Conservation (phyloP, 1,140 invertebrate genomes). For the Tribolium castaneum region DNA sequence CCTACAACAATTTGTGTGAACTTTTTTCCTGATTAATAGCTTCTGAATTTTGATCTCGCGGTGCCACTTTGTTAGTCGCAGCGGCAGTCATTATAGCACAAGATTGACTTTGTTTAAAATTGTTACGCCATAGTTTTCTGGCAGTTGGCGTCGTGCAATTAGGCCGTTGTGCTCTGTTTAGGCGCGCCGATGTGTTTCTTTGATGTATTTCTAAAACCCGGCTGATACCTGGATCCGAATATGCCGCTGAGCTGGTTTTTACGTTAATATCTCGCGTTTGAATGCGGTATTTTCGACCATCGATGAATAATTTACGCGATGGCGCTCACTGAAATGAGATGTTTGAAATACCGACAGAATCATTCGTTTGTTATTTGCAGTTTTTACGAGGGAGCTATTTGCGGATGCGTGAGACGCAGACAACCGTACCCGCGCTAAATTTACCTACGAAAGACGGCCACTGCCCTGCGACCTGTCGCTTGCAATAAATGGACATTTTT, state of each 20-base stretch:
- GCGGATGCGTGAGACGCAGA: conserved; percentile 35
- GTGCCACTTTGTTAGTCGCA: not conserved
- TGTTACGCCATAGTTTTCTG: conserved; percentile 15
- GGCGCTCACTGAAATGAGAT: conserved; percentile 31
- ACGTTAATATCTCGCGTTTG: not conserved
- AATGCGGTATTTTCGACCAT: conserved; percentile 1
- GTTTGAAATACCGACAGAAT: conserved; percentile 34
- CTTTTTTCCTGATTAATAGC: conserved; percentile 5
- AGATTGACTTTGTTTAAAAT: conserved; percentile 29
- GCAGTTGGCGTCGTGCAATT: conserved; percentile 3
- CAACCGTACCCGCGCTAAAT: conserved; percentile 16
- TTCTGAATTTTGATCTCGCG: not conserved
- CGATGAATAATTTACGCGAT: conserved; percentile 38
- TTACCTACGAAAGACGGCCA: conserved; percentile 14
- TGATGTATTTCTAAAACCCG: conserved; percentile 8
- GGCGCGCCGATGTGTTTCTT: not conserved
- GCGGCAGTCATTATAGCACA: conserved; percentile 1
- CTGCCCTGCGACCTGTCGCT: not conserved
- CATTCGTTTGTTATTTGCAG: conserved; percentile 36
- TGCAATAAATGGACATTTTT: not conserved
- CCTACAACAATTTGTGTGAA: not conserved
- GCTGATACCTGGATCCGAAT: conserved; percentile 2
- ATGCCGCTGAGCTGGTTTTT: not conserved
- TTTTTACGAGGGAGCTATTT: conserved; percentile 40
- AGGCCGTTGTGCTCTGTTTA: conserved; percentile 12